phyloP scores from a whole-genome alignment of 1,140 invertebrate species.

The Sminthurinus signatus region DNA sequence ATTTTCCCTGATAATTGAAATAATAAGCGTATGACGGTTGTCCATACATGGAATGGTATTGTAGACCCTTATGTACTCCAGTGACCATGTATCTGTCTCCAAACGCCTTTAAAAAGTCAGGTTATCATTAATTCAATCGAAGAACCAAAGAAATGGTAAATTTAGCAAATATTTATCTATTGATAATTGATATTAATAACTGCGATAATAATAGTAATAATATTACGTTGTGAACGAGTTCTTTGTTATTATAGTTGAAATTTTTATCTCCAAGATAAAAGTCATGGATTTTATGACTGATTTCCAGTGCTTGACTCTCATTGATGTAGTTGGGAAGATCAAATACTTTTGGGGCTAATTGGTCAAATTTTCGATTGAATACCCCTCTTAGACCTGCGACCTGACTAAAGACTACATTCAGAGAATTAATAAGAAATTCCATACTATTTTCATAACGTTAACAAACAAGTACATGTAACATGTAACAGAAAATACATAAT shows the following conservation, averaged over 20 bases:
- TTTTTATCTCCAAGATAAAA: conserved; percentile 2
- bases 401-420: conserved; percentile 5
- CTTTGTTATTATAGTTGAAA: conserved; percentile 5
- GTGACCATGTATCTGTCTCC: conserved; percentile 14
- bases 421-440: too few relatives aligned
- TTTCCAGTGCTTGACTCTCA: background rate
- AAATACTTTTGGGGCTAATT: background rate
- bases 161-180: too few relatives aligned
- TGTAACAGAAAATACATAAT: too few relatives aligned
- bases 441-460: too few relatives aligned
- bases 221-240: conserved; percentile 11
- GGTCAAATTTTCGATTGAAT: background rate
- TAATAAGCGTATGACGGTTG: background rate
- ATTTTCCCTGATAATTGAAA: conserved; percentile 12
- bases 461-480: too few relatives aligned
- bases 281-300: background rate
- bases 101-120: conserved; percentile 4
- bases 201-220: too few relatives aligned
- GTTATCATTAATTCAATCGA: too few relatives aligned
- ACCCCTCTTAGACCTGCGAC: background rate
- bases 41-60: conserved; percentile 3
- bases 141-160: too few relatives aligned
- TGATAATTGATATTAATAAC: too few relatives aligned
- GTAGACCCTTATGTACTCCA: conserved; percentile 14
- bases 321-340: background rate